Evolutionary conservation across 35 echinoderm and acorn worm genomes (phyloP).

Genomic region (Ophiothrix spiculata): DNA sequence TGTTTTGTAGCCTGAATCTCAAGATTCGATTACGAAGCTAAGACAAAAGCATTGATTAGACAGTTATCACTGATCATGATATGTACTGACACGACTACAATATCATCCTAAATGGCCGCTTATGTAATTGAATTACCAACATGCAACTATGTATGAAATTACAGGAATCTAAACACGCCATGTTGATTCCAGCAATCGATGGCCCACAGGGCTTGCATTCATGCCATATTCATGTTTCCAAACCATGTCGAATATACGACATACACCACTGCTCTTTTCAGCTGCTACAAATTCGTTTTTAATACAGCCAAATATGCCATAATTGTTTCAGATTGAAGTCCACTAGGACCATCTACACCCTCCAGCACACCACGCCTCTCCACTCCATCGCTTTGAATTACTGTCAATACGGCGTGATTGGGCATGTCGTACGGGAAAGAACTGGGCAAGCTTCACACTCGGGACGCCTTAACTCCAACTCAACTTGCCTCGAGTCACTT

Average conservation of each 20-base stretch:
- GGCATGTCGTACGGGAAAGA: background rate
- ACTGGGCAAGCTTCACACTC: background rate
- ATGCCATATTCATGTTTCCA: background rate
- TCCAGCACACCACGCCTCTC: background rate
- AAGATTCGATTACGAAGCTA: no score
- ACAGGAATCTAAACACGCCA: background rate
- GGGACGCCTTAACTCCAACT: background rate
- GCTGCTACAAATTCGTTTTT: constrained; percentile 3
- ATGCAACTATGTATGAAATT: background rate
- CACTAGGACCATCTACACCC: background rate
- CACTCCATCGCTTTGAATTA: constrained; percentile 11
- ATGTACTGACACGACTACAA: background rate
- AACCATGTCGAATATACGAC: background rate
- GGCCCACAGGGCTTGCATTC: background rate
- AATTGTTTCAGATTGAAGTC: constrained; percentile 6
- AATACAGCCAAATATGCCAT: constrained; percentile 12
- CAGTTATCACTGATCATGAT: background rate
- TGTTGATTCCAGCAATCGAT: background rate
- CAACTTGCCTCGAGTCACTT: background rate
- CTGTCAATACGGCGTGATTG: constrained; percentile 4
- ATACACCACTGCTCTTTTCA: background rate
- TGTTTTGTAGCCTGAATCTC: no score
- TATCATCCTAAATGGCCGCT: background rate
- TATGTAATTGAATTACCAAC: background rate
- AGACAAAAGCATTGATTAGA: background rate